Evolutionary conservation across 2,888 invertebrate species (phyloP), one percentile per base, ranked within the genome.

Genomic region (Lepidochitona cinerea): DNA sequence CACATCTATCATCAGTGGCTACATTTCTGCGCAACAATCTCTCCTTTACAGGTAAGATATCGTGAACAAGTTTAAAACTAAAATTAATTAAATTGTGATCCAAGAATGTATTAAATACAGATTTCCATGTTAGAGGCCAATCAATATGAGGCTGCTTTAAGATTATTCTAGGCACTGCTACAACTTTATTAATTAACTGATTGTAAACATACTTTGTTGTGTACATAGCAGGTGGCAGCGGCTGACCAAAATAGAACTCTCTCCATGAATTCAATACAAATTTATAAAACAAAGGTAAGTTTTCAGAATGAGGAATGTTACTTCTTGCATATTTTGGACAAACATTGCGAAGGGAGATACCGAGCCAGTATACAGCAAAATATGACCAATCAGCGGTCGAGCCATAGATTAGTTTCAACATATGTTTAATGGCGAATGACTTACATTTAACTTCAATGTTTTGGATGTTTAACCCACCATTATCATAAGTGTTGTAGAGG

Each of bases 281-380:
- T 23, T 26, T 35, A 33, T 66, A 66, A 66, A 66, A 66, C 14
- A 37, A 37, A 18, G 66, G 66, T n/a, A 36, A 18, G 23, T 36
- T 37, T 1, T 33, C 66, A 36, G 33, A 35, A 37, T 66, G 66
- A 14, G 66, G 66, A 35, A 35, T 35, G 18, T 37, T 35, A 35
- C 9, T 3, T n/a, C 37, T 12, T n/a, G n/a, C 5, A 9, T 36
- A 66, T 36, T 35, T 37, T 3, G 5, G 66, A 35, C 37, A 37
- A 18, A 66, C 35, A 23, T 37, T 35, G 32, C 66, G 32, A 36
- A 66, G 9, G 66, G 36, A 35, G 12, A 66, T 18, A 29, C 66
- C 66, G 12, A 66, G 12, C 66, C 66, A 66, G 37, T 66, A 66
- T 18, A 33, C 37, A 26, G 66, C 66, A 66, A 36, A 66, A 35